A percentile compares a stretch with the other conserved stretches of the same genome.
Conservation (phyloP, 2,113 vertebrate species). For the Telmatochromis sp. region DNA sequence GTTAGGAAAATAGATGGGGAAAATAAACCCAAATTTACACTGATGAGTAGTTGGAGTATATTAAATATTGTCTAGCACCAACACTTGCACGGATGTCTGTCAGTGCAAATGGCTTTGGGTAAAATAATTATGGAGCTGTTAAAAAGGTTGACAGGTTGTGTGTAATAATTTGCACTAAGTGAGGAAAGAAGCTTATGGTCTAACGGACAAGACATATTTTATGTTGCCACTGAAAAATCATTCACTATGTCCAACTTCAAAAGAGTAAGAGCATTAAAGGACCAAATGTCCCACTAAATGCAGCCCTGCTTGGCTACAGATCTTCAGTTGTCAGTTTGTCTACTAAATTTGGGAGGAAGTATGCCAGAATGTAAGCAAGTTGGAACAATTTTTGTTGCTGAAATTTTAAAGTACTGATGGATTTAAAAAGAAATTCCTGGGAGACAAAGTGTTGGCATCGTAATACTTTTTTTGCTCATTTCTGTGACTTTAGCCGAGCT, state of each 20-base stretch:
- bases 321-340: neutral
- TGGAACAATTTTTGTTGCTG: neutral
- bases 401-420: neutral
- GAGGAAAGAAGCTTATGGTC: neutral
- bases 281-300: neutral
- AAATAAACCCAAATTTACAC: neutral
- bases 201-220: neutral
- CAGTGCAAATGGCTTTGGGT: neutral
- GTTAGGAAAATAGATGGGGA: neutral
- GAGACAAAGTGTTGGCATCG: neutral
- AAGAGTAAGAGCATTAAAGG: neutral
- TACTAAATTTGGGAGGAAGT: neutral
- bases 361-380: neutral
- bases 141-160: neutral
- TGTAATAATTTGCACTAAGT: neutral
- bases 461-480: neutral
- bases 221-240: neutral
- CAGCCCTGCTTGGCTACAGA: neutral
- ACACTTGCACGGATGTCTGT: neutral
- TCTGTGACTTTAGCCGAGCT: neutral
- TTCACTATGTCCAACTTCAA: neutral
- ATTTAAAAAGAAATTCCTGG: neutral
- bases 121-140: neutral
- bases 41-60: neutral
- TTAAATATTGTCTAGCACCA: neutral